These are phyloP conservation scores for Noctilio leporinus DNA, from an alignment of 2,113 vertebrate genomes.

Conservation along the genomic window DNA sequence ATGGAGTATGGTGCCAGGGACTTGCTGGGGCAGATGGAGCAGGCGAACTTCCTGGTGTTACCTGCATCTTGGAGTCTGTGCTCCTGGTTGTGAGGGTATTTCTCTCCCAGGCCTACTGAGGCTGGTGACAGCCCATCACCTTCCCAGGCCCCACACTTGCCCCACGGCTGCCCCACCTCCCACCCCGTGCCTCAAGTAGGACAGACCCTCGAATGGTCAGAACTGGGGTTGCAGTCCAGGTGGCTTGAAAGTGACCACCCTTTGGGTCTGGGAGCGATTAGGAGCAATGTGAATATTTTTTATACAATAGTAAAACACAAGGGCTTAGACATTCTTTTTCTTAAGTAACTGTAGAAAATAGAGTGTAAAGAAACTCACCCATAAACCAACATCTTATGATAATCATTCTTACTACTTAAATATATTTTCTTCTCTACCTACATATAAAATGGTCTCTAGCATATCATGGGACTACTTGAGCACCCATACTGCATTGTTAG, in stretches of 20 bases:
- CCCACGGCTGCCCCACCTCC: neutral
- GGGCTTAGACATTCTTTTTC: neutral
- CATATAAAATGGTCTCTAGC: neutral
- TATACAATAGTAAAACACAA: neutral
- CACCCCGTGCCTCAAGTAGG: neutral
- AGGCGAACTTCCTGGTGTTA: neutral
- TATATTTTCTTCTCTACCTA: neutral
- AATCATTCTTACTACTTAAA: neutral
- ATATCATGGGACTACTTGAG: neutral
- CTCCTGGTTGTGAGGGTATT: neutral
- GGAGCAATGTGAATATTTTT: neutral
- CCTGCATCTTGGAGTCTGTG: neutral
- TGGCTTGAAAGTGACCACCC: neutral
- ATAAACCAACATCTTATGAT: neutral
- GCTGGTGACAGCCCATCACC: neutral
- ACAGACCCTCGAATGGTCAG: neutral
- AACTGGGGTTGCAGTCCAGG: neutral
- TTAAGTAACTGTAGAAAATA: neutral
- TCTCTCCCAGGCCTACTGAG: neutral
- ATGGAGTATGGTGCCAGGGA: neutral
- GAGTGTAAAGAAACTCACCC: neutral
- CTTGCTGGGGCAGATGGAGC: neutral
- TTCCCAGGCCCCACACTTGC: neutral
- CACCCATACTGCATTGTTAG: neutral
- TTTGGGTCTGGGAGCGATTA: neutral